Conservation (phyloP, 2,113 vertebrate genomes). For the Lepus timidus region DNA sequence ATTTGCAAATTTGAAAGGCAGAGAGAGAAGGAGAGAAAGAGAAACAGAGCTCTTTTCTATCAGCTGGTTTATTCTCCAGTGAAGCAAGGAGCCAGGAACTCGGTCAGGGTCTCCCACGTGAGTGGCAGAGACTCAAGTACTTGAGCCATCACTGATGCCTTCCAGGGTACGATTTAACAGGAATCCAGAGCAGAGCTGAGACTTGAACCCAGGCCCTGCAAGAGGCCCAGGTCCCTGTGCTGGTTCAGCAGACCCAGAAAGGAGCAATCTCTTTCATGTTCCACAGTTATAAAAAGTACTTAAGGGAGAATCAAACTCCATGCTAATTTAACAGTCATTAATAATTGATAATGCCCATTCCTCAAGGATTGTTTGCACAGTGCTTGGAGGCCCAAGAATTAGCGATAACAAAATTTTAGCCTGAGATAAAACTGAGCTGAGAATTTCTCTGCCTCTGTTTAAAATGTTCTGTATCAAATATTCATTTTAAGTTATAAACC, state of each 20-base stretch:
- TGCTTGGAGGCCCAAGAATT: slow-evolving; percentile 4
- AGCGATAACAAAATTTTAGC: slow-evolving; percentile 62
- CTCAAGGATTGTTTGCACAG: slow-evolving; percentile 53
- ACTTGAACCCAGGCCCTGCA: background rate
- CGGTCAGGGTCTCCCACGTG: too few relatives aligned
- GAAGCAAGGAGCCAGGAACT: too few relatives aligned
- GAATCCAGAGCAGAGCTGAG: background rate
- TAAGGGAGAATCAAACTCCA: slow-evolving; percentile 19
- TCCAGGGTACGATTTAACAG: too few relatives aligned
- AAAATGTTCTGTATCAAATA: slow-evolving; percentile 73
- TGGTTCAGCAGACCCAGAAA: background rate
- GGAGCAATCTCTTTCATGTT: background rate
- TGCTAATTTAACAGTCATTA: slow-evolving; percentile 69
- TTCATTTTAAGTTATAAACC: slow-evolving; percentile 63
- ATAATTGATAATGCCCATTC: slow-evolving; percentile 66
- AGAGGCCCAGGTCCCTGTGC: background rate
- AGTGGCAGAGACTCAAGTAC: too few relatives aligned
- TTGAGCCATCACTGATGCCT: too few relatives aligned
- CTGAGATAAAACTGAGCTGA: slow-evolving; percentile 66
- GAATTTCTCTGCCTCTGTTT: slow-evolving; percentile 56
- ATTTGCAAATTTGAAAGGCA: too few relatives aligned
- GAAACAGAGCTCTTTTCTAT: too few relatives aligned
- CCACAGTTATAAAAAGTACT: background rate
- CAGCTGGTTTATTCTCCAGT: too few relatives aligned
- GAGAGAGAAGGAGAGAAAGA: too few relatives aligned